These are phyloP conservation scores for Alosa alosa DNA, from an alignment of 2,113 vertebrate species.

Conservation along the genomic window DNA sequence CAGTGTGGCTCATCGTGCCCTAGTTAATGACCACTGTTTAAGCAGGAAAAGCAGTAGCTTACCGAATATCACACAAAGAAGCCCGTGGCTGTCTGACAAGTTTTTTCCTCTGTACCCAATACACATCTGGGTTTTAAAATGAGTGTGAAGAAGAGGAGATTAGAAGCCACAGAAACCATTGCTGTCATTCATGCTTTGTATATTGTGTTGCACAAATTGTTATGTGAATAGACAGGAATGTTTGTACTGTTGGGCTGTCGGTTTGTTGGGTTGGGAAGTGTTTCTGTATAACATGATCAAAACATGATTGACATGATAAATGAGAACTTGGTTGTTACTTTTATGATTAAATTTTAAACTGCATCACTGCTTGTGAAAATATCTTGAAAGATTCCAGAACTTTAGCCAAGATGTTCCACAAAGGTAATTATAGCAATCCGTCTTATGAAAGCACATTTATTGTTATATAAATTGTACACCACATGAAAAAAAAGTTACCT, in stretches of 20 bases:
- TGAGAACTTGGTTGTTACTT: not conserved
- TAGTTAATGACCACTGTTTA: not conserved
- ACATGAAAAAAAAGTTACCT: not conserved
- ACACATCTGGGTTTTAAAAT: not conserved
- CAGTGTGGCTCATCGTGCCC: not conserved
- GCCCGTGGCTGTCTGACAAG: not conserved
- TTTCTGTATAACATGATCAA: not conserved
- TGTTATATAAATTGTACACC: not conserved
- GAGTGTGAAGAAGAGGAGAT: not conserved
- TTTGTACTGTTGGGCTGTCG: not conserved
- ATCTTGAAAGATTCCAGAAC: not conserved
- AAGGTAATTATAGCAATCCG: not conserved
- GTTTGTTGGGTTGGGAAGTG: not conserved
- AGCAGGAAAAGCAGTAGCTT: not conserved
- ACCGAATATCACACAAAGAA: not conserved
- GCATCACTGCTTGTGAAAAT: not conserved
- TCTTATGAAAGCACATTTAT: not conserved
- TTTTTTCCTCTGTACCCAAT: not conserved
- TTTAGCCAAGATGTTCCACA: not conserved
- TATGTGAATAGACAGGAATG: not conserved
- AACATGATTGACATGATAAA: not conserved
- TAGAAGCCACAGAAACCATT: not conserved
- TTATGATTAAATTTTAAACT: not conserved
- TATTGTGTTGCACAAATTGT: not conserved
- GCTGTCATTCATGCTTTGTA: not conserved